Evolutionary conservation across 1,140 invertebrate genomes (phyloP).

Genomic region (Mactra quadrangularis): DNA sequence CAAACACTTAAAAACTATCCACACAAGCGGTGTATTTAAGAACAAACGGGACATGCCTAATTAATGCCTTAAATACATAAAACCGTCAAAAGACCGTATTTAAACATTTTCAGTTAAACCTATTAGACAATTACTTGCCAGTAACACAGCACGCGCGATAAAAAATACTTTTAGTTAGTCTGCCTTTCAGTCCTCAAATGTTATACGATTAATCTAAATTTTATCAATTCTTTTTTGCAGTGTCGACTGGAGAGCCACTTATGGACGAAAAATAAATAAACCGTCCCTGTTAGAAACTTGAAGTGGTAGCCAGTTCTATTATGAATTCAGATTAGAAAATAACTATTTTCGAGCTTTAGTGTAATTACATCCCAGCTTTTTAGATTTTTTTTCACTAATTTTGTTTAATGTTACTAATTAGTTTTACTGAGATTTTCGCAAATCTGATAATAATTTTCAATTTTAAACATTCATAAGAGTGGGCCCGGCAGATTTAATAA

Average conservation of each 20-base stretch:
- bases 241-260: slow-evolving; percentile 22
- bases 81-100: slow-evolving; percentile 17
- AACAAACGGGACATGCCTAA: slow-evolving; percentile 52
- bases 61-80: slow-evolving; percentile 42
- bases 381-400: slow-evolving; percentile 16
- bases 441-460: slow-evolving; percentile 7
- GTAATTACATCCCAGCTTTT: slow-evolving; percentile 23
- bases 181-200: background rate
- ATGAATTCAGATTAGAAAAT: slow-evolving; percentile 19
- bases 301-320: slow-evolving; percentile 24
- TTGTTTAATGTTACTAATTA: slow-evolving; percentile 50
- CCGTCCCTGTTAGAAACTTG: background rate
- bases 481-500: background rate
- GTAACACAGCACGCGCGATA: slow-evolving; percentile 36
- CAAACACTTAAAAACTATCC: too few species aligned
- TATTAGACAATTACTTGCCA: slow-evolving; percentile 41
- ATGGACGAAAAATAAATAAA: slow-evolving; percentile 42
- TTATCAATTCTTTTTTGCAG: slow-evolving; percentile 41
- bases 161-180: slow-evolving; percentile 12
- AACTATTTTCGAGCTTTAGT: background rate
- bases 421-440: background rate
- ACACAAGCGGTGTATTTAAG: background rate
- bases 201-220: slow-evolving; percentile 19
- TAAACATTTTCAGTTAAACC: slow-evolving; percentile 28
- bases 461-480: background rate